Base-by-base conservation (phyloP, 2,888 invertebrate species). In the Rotaria socialis region DNA sequence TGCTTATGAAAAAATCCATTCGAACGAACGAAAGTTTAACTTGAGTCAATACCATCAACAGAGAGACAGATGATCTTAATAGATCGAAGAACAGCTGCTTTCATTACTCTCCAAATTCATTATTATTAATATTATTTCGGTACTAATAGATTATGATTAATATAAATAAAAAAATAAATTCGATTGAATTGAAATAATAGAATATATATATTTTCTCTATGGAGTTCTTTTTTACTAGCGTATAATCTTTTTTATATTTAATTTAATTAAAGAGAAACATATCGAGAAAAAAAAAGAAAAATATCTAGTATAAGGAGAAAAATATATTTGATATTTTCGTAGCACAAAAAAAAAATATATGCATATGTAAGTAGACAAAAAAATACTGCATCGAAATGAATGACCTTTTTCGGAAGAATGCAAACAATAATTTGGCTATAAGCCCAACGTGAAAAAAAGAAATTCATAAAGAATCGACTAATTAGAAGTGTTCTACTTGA, bases 401-500 rank as follows among this genome's bases (percentile, higher is more conserved):
- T 35, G 67, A 67, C 35, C 67, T 67, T 35, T 67, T 35, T 35
- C 67, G 67, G 67, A 67, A 67, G 67, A 35, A 35, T 14, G 35
- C 35, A 67, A 67, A 41, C 67, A 67, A 67, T 35, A 35, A 16
- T 16, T 41, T 35, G 35, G 11, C 35, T 35, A 67, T 16, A 67
- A 35, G 67, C 7, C 67, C 35, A 27, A 35, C 16, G 35, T 35
- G 2, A 35, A 35, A 35, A n/a, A n/a, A 67, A 14, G 2, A 67
- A 67, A 35, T 35, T 41, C 35, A 4, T 11, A 80, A 80, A 14
- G n/a, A 80, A 80, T 24, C 14, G 24, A 47, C 1, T 6, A 22
- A 24, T 47, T 47, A 80, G n/a, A 86, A 85, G n/a, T 86, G 86
- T 75, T 86, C 74, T 2, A 95, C 95, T 91, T 94, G 94, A 92